phyloP scores from a whole-genome alignment of 2,113 vertebrate genomes.

The Halcyon senegalensis region DNA sequence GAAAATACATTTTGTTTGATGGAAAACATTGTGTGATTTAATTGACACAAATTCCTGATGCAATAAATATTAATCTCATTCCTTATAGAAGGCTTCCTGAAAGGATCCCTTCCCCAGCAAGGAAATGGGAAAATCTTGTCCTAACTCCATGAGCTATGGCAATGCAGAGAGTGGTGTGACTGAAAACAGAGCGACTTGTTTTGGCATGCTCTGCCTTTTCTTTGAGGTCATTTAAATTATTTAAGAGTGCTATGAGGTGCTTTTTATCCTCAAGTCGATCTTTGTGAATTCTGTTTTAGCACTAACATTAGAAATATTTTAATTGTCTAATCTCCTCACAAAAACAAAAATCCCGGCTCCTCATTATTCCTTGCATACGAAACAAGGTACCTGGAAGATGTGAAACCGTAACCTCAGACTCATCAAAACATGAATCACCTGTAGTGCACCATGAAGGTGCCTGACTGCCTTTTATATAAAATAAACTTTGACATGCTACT shows the following conservation, averaged over 20 bases:
- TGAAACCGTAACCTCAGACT: not conserved
- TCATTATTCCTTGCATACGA: not conserved
- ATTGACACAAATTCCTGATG: not conserved
- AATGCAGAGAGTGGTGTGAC: not conserved
- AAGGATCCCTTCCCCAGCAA: not conserved
- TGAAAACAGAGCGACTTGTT: conserved; percentile 5
- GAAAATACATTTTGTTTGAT: not conserved
- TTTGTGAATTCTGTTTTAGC: not conserved
- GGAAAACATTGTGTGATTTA: not conserved
- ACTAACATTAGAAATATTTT: not conserved
- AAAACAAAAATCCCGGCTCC: not conserved
- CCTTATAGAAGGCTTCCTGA: not conserved
- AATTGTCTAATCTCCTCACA: not conserved
- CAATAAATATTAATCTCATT: not conserved
- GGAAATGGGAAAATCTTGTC: not conserved
- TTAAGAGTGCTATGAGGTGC: not conserved
- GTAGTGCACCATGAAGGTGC: not conserved
- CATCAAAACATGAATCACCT: not conserved
- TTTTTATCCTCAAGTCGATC: not conserved
- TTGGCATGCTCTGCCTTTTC: not conserved
- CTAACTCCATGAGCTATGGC: not conserved
- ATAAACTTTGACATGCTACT: conserved; percentile 28
- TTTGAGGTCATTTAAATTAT: conserved; percentile 40
- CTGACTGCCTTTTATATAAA: conserved; percentile 28
- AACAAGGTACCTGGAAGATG: not conserved